Evolutionary conservation across 2,113 vertebrate genomes (phyloP).

Genomic region (Carassius auratus): DNA sequence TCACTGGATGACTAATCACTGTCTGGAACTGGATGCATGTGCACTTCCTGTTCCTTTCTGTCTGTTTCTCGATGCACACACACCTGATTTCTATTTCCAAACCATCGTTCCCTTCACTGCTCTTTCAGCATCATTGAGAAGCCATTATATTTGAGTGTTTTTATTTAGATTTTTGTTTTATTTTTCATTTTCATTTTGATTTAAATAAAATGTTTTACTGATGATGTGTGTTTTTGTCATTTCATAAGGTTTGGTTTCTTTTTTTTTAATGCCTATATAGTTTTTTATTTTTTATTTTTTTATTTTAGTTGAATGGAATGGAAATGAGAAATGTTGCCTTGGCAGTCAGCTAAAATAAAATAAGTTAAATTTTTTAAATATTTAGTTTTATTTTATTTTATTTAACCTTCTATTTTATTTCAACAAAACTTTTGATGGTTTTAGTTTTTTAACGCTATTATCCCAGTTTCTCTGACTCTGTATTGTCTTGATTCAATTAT

Average conservation of each 20-base stretch:
- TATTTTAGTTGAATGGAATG: not conserved
- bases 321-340: not conserved
- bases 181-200: too few relatives aligned
- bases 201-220: too few relatives aligned
- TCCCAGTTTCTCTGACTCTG: too few relatives aligned
- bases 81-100: not conserved
- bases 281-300: not conserved
- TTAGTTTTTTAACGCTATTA: too few relatives aligned
- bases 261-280: too few relatives aligned
- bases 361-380: too few relatives aligned
- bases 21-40: conserved; percentile 23
- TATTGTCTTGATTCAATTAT: too few relatives aligned
- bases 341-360: not conserved
- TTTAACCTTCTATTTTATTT: not conserved
- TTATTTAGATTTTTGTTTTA: too few relatives aligned
- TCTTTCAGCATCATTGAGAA: not conserved
- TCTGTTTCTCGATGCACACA: not conserved
- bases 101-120: not conserved
- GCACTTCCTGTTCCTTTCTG: conserved; percentile 39
- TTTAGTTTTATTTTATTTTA: too few relatives aligned
- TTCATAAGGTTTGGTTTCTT: not conserved
- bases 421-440: not conserved
- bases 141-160: too few relatives aligned
- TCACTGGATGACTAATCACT: conserved; percentile 22
- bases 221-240: not conserved